A percentile compares a stretch with the other conserved stretches of the same genome.
Evolutionary conservation across 1,140 invertebrate species (phyloP).

Genomic region (Caenorhabditis inopinata): DNA sequence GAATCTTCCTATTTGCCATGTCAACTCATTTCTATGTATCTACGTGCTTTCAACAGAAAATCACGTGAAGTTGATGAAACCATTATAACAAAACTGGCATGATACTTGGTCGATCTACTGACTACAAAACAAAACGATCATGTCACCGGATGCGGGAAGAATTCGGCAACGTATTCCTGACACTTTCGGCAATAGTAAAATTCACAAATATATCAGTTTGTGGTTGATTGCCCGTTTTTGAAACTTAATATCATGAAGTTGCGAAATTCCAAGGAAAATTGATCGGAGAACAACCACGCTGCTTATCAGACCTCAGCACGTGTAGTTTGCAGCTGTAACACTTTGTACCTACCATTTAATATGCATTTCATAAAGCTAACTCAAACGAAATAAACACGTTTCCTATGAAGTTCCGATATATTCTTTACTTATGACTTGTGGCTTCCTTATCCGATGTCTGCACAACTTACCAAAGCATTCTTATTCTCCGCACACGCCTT

Average conservation of each 20-base stretch:
- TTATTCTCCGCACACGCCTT: slow-evolving; percentile 17
- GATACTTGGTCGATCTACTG: too few relatives aligned
- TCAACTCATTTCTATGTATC: background rate
- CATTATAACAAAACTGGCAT: too few relatives aligned
- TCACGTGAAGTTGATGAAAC: background rate
- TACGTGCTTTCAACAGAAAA: background rate
- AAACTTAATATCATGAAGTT: too few relatives aligned
- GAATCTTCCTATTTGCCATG: slow-evolving; percentile 19
- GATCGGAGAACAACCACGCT: slow-evolving; percentile 2
- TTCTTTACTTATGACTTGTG: too few relatives aligned
- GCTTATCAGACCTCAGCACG: background rate
- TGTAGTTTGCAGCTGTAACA: slow-evolving; percentile 20
- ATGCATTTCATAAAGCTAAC: too few relatives aligned
- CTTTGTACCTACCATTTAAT: background rate
- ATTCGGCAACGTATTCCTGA: too few relatives aligned
- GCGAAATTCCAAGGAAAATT: background rate
- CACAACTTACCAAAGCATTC: slow-evolving; percentile 28
- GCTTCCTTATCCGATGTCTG: background rate
- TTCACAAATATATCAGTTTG: too few relatives aligned
- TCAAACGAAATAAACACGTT: too few relatives aligned
- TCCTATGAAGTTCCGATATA: too few relatives aligned
- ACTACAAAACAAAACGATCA: background rate
- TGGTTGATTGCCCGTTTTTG: too few relatives aligned
- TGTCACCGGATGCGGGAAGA: background rate
- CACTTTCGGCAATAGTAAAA: too few relatives aligned